phyloP scores from a whole-genome alignment of 2,113 vertebrate species.

The Bos taurus region DNA sequence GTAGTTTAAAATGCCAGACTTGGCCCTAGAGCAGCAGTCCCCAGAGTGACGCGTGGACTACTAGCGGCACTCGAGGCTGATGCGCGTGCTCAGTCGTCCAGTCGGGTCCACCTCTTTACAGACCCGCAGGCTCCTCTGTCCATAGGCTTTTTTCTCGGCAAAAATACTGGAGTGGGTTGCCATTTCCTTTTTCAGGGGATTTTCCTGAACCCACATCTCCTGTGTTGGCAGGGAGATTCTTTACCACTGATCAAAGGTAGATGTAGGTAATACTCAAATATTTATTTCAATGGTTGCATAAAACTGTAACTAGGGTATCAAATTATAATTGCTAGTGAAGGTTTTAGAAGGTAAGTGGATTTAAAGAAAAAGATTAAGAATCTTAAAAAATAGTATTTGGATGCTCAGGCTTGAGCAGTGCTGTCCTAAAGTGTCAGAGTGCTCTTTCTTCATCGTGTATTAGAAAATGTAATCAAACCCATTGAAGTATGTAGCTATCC shows the following conservation, averaged over 20 bases:
- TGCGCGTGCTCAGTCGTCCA: neutral
- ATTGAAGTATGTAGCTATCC: neutral
- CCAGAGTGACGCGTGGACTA: neutral
- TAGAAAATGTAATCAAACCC: neutral
- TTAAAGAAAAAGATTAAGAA: constrained; percentile 5
- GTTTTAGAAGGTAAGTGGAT: neutral
- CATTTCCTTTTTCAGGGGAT: neutral
- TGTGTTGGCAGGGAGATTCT: neutral
- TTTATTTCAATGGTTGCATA: neutral
- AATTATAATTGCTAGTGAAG: neutral
- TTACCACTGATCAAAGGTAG: neutral
- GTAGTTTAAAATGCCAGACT: neutral
- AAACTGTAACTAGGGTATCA: neutral
- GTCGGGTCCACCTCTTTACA: neutral
- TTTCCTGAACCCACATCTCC: neutral
- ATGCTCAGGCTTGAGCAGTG: neutral
- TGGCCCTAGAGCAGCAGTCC: neutral
- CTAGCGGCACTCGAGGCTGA: neutral
- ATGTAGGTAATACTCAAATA: neutral
- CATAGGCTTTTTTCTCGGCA: neutral
- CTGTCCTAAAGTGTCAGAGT: neutral
- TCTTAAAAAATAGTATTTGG: constrained; percentile 19
- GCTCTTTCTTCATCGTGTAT: neutral
- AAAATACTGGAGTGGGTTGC: neutral
- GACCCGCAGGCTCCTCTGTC: neutral